Evolutionary conservation across 37 sponge, comb jelly and placozoan genomes (phyloP), one percentile per base, ranked within the genome.

Genomic region (Corticium candelabrum): DNA sequence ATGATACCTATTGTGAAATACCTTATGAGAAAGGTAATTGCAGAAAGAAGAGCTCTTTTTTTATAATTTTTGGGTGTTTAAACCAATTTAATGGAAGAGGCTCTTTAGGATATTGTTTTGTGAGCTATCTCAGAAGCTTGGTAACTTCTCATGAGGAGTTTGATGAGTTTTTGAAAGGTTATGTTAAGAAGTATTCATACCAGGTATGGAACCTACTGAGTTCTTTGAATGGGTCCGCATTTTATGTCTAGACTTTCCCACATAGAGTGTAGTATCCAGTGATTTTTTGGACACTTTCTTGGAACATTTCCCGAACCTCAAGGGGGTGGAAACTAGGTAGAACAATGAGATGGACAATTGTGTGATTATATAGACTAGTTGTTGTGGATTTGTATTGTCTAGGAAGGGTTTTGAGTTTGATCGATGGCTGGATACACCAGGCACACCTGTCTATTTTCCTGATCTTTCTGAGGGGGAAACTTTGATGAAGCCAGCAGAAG

Each of bases 121-220:
- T 50, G 62, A 50, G 62, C 62, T 50, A 50, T 50, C 21, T 50
- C 15, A 50, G 62, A 50, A 50, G 62, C 62, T 50, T 50, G 62
- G 21, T 21, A 21, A 21, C 11, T 50, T 50, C 62, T 27, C 15
- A 50, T 21, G 62, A 50, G 62, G 21, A 11, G 21, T 50, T 50
- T 50, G 62, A 50, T 21, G 62, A 11, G 15, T 50, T 50, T 50
- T 21, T 50, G 11, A 50, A 21, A 50, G 62, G 15, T 21, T 50
- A 50, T 21, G 62, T 50, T 21, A 11, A 50, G 62, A 50, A 50
- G 21, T 50, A 27, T 50, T 21, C 11, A 50, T 50, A 50, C 62
- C 11, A 50, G 62, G 62, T 50, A 27, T 21, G 11, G 11, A n/a
- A n/a, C n/a, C 21, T 50, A 21, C 21, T 50, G 21, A 21, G 21